Conservation (phyloP, 2,888 invertebrate genomes). For the Imbricaverruca yamaguchii region DNA sequence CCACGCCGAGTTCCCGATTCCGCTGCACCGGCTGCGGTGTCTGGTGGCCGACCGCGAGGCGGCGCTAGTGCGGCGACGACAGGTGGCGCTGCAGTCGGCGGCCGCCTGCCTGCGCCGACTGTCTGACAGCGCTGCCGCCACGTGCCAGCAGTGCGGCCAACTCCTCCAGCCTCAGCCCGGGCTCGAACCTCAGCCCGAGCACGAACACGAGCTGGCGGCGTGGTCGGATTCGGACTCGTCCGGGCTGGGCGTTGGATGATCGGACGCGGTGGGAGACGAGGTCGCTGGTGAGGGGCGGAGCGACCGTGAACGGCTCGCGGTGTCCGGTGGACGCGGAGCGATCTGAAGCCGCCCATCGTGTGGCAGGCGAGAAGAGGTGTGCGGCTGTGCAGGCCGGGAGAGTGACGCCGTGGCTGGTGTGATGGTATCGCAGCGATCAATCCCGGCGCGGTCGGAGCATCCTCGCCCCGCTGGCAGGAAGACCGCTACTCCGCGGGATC, state of each 20-base stretch:
- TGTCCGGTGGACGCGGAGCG: no score
- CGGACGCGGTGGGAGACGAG: no score
- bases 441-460: no score
- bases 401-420: no score
- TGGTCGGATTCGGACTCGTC: neutral
- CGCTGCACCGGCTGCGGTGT: neutral
- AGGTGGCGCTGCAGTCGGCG: neutral
- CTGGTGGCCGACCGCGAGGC: neutral
- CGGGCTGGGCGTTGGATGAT: neutral
- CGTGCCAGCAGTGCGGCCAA: neutral
- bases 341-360: no score
- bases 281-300: no score
- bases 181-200: neutral
- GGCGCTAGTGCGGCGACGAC: neutral
- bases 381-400: no score
- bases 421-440: no score
- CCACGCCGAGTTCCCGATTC: neutral
- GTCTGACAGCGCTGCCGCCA: neutral
- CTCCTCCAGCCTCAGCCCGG: neutral
- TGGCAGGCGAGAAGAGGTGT: no score
- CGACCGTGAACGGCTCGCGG: no score
- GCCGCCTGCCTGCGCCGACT: neutral
- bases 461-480: no score
- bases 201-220: neutral
- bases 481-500: no score